Conservation (phyloP, 2,888 invertebrate genomes). For the Nymphalis urticae region DNA sequence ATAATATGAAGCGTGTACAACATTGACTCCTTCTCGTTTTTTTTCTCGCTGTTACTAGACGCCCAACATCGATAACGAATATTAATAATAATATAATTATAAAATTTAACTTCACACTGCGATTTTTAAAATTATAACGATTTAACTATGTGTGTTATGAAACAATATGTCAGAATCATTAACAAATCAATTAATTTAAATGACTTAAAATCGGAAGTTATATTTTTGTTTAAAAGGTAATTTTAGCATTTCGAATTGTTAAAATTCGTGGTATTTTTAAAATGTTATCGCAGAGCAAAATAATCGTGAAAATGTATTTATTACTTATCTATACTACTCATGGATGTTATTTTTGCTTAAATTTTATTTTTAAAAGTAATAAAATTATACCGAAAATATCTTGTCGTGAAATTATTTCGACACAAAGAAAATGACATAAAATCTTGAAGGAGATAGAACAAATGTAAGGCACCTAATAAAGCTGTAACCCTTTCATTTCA, state of each 20-base stretch:
- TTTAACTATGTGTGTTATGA: neutral
- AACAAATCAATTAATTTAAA: neutral
- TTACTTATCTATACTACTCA: neutral
- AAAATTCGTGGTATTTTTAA: conserved; percentile 7
- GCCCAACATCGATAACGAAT: conserved; percentile 43
- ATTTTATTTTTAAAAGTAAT: conserved; percentile 11
- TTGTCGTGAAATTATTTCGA: neutral
- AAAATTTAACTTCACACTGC: conserved; percentile 11
- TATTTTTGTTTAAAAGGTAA: neutral
- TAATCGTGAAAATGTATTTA: conserved; percentile 17
- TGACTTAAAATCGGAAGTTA: neutral
- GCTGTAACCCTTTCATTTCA: conserved; percentile 52
- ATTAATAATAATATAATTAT: conserved; percentile 16
- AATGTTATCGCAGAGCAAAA: conserved; percentile 23
- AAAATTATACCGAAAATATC: neutral
- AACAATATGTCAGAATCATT: no score
- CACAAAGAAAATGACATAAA: neutral
- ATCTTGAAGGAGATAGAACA: conserved; percentile 29
- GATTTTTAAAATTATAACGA: neutral
- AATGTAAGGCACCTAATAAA: conserved; percentile 66
- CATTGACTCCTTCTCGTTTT: conserved; percentile 61
- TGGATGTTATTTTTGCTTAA: conserved; percentile 16
- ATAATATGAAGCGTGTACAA: conserved; percentile 69
- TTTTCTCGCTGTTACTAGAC: conserved; percentile 47
- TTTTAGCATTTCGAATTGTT: neutral